These are phyloP conservation scores for Monochamus saltuarius DNA, from an alignment of 1,140 invertebrate genomes.

Conservation along the genomic window DNA sequence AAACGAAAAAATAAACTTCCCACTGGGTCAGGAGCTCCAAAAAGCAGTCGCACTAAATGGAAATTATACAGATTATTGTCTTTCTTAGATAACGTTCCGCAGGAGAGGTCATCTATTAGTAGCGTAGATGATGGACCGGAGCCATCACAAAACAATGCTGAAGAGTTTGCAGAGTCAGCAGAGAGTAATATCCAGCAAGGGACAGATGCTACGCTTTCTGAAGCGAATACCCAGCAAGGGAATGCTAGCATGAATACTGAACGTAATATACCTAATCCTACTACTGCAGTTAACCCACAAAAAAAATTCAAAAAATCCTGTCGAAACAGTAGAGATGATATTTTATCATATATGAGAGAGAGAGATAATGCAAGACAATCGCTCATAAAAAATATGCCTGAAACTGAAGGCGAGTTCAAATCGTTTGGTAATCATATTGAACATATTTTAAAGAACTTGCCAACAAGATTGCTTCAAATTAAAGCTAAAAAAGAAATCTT, in stretches of 20 bases:
- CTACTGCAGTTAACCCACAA: too few species aligned
- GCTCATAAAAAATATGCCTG: too few species aligned
- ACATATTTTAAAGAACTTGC: too few species aligned
- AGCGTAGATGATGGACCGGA: neutral
- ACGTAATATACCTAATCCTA: too few species aligned
- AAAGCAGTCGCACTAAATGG: constrained; percentile 1
- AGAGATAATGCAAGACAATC: too few species aligned
- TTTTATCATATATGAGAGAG: too few species aligned
- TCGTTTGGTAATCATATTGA: too few species aligned
- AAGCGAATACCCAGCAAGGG: neutral
- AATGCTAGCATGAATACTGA: constrained; percentile 1
- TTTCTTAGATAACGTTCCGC: neutral
- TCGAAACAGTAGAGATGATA: too few species aligned
- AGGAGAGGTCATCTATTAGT: neutral
- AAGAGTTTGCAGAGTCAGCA: neutral
- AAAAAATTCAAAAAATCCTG: too few species aligned
- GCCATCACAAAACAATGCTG: neutral
- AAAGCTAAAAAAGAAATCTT: too few species aligned
- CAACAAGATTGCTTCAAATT: too few species aligned
- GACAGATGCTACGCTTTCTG: neutral
- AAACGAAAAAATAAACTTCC: constrained; percentile 9
- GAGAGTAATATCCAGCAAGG: neutral
- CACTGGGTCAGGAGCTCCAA: neutral
- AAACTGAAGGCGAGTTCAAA: too few species aligned
- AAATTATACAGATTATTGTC: neutral